phyloP scores from a whole-genome alignment of 2,113 vertebrate genomes.

The Centrocercus urophasianus region DNA sequence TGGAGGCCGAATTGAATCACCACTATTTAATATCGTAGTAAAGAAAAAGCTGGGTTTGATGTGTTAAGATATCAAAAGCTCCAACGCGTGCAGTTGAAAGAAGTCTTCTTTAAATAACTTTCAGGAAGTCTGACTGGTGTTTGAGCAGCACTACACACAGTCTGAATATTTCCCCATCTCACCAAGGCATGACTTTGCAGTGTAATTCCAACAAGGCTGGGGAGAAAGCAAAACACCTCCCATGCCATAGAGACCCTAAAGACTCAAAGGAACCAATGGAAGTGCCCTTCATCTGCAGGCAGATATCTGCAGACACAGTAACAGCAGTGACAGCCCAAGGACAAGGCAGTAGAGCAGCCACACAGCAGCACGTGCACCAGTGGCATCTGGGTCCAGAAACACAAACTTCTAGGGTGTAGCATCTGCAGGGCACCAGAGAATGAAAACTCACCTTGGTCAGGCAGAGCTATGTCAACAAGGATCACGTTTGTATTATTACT shows the following conservation, averaged over 20 bases:
- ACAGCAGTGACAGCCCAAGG: background rate
- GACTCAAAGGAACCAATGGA: background rate
- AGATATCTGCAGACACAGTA: background rate
- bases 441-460: background rate
- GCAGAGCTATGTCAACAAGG: conserved; percentile 14
- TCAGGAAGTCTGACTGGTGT: background rate
- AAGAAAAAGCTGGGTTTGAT: background rate
- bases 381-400: background rate
- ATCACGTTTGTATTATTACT: conserved; percentile 8
- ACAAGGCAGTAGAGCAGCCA: background rate
- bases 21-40: too few relatives aligned
- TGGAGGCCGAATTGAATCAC: too few relatives aligned
- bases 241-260: background rate
- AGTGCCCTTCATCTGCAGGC: background rate
- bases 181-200: background rate
- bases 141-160: background rate
- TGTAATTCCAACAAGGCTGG: background rate
- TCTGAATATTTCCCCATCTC: background rate
- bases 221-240: background rate
- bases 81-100: background rate
- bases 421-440: background rate
- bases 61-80: background rate
- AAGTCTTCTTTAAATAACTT: background rate
- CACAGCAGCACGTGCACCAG: background rate
- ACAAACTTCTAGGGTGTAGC: conserved; percentile 18